These are phyloP conservation scores for Procambarus virginalis DNA, from an alignment of 1,140 invertebrate genomes.

Conservation along the genomic window DNA sequence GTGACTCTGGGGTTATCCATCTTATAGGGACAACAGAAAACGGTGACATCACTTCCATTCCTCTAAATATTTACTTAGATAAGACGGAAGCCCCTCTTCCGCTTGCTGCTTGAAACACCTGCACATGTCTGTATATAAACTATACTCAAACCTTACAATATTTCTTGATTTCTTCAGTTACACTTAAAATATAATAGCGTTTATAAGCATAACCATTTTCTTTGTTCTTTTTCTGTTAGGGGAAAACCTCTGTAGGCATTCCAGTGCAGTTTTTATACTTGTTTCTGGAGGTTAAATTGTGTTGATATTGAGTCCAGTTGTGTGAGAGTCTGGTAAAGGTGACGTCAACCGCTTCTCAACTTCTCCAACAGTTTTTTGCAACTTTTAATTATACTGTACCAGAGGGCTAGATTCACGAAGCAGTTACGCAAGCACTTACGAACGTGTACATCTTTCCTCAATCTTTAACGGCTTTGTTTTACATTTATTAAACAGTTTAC, in stretches of 20 bases:
- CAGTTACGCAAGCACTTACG: too few relatives aligned
- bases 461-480: too few relatives aligned
- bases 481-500: too few relatives aligned
- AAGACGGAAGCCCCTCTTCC: not conserved
- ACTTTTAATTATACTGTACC: not conserved
- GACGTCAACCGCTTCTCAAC: not conserved
- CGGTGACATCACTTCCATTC: not conserved
- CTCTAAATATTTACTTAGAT: not conserved
- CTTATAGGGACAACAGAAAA: not conserved
- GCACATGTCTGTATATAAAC: not conserved
- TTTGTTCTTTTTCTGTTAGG: conserved; percentile 4
- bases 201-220: conserved; percentile 33
- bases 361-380: not conserved
- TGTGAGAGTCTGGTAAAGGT: conserved; percentile 32
- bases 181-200: not conserved
- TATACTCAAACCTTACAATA: not conserved
- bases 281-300: conserved; percentile 1
- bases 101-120: not conserved
- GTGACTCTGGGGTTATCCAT: not conserved
- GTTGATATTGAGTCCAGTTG: conserved; percentile 31
- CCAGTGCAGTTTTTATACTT: conserved; percentile 12
- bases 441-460: too few relatives aligned
- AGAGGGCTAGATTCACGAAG: too few relatives aligned
- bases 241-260: not conserved
- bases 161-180: not conserved